Evolutionary conservation across 2,888 invertebrate genomes (phyloP), one percentile per base, ranked within the genome.

Genomic region (Onchidella celtica): DNA sequence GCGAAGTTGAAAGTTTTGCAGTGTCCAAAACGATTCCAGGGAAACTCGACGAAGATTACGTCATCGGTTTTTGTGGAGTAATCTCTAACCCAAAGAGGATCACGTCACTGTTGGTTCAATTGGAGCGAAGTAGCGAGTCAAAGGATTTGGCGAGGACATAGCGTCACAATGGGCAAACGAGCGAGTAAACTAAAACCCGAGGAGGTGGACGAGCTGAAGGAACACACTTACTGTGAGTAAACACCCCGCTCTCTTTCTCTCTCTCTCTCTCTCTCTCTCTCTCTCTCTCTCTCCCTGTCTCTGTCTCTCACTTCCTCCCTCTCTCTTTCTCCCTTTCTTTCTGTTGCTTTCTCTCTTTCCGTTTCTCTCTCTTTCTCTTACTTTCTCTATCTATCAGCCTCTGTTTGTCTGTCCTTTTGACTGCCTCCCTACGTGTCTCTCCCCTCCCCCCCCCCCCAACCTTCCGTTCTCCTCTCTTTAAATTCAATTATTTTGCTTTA

Each of bases 101-200:
- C 47, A 66, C 17, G 40, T 65, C 47, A 11, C 47, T 6, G 9
- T 17, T 11, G 47, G 9, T 47, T 17, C 47, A 47, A 17, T 47
- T n/a, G n/a, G n/a, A 17, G 47, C 17, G 9, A 47, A 47, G 47
- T 47, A 6, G 6, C 47, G 47, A 11, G 6, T 47, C 9, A 17
- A 47, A 47, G 17, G 6, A 11, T 47, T 47, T 11, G 17, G 47
- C 47, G 9, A 47, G 17, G 47, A 11, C 47, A n/a, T 17, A 47
- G 17, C 47, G 17, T 17, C 17, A 47, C 9, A 17, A 91, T 91
- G 91, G 91, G 91, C 36, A 91, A 91, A 83, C 79, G 86, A 83
- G 89, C 89, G 77, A 91, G 91, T 84, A 91, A 91, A 83, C 83
- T 91, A 29, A 89, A 88, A 81, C 86, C 87, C 6, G 90, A 90